phyloP scores from a whole-genome alignment of 1,140 invertebrate species.

The Drosophila funebris region DNA sequence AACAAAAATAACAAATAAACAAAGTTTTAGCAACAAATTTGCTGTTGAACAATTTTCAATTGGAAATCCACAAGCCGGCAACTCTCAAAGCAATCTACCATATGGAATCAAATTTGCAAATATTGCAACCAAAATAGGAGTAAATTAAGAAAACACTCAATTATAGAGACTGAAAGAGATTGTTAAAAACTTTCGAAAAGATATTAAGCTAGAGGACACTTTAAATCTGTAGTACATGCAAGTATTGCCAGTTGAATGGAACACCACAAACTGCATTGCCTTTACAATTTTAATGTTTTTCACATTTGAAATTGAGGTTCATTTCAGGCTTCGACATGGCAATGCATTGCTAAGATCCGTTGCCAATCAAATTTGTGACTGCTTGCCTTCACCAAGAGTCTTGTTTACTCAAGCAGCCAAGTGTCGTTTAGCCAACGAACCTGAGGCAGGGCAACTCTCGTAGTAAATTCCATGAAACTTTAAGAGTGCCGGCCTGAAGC shows the following conservation, averaged over 20 bases:
- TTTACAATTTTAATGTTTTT: not conserved
- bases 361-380: slow-evolving; percentile 57
- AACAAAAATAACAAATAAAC: slow-evolving; percentile 28
- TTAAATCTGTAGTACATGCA: not conserved
- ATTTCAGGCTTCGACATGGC: not conserved
- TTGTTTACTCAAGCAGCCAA: slow-evolving; percentile 54
- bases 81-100: slow-evolving; percentile 5
- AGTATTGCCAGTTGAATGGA: slow-evolving; percentile 21
- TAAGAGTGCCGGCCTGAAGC: slow-evolving; percentile 67
- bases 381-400: slow-evolving; percentile 19
- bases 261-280: slow-evolving; percentile 24
- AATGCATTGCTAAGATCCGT: slow-evolving; percentile 14
- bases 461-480: slow-evolving; percentile 67
- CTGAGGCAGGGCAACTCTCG: slow-evolving; percentile 20
- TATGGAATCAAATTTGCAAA: not conserved
- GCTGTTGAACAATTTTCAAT: slow-evolving; percentile 40
- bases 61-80: slow-evolving; percentile 19
- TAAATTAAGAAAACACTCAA: slow-evolving; percentile 5
- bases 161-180: not conserved
- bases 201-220: not conserved
- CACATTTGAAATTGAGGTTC: slow-evolving; percentile 11
- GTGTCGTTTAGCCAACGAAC: slow-evolving; percentile 59
- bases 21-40: slow-evolving; percentile 40
- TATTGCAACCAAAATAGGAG: not conserved
- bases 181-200: not conserved